Evolutionary conservation across 2,888 invertebrate genomes (phyloP), one percentile per base, ranked within the genome.

Genomic region (Trachelus tabidus): DNA sequence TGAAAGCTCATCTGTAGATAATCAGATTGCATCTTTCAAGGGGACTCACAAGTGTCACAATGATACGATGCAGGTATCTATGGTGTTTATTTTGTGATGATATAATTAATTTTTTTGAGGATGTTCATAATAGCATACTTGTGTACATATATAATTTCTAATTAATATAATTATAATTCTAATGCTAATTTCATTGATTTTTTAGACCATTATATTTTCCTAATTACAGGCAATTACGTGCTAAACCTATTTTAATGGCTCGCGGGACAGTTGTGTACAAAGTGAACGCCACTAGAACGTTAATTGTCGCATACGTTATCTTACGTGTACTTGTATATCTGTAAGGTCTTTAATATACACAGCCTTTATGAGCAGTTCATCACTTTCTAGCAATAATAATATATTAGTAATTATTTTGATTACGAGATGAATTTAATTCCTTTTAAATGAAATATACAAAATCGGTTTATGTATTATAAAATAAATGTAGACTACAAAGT

Each of bases 11-110:
- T 84, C 82, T 69, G 78, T 86, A 73, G 91, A 92, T 81, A 93
- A 94, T 88, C 95, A 96, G 90, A 95, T 97, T 86, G 94, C 94
- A 89, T 95, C 96, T 15, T 97, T 98, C 91, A 95, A 96, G 85
- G 97, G 97, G 83, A 97, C 97, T 34, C 98, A 98, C 92, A 97
- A 97, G 92, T 98, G 98, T 91, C 97, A 97, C 88, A 95, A 95
- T 89, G 93, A 94, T 83, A 96, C 96, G 75, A 96, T 96, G 89
- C 94, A 94, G 93, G 97, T 97, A 9, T 23, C 9, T 23, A 23
- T 23, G 9, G 56, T 9, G 9, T 56, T 56, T 23, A 56, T 56
- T 9, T 56, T 56, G 6, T 56, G 23, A 23, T 56, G 9, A 56
- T 6, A 56, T 23, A 23, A 56, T 15, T 56, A 40, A 15, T 56